Evolutionary conservation across 2,113 vertebrate genomes (phyloP).

Genomic region (Gnathonemus echidnorhynchus): DNA sequence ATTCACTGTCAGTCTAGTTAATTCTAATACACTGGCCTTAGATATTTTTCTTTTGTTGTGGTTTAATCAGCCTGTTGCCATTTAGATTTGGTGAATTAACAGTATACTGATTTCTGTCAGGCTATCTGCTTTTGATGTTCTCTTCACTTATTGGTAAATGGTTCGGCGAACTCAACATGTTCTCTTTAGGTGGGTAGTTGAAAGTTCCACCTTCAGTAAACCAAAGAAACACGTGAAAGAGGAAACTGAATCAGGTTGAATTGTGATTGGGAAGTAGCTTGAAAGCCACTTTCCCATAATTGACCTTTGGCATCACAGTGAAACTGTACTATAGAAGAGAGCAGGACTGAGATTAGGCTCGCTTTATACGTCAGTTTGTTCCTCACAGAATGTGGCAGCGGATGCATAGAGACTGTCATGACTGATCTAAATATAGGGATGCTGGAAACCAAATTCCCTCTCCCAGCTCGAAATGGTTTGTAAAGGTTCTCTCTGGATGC

Average conservation of each 20-base stretch:
- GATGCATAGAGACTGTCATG: background rate
- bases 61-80: background rate
- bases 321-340: background rate
- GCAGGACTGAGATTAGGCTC: background rate
- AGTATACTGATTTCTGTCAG: no score
- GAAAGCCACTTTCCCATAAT: background rate
- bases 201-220: background rate
- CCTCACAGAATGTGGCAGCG: background rate
- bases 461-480: slow-evolving; percentile 1
- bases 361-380: background rate
- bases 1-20: background rate
- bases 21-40: background rate
- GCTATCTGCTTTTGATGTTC: background rate
- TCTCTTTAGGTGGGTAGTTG: background rate
- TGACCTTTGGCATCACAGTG: slow-evolving; percentile 1
- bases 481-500: background rate
- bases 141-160: background rate
- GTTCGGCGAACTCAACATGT: background rate
- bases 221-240: background rate
- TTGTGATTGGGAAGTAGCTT: background rate
- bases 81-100: background rate
- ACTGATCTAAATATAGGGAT: slow-evolving; percentile 8
- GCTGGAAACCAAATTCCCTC: slow-evolving; percentile 3
- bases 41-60: background rate
- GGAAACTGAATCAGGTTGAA: background rate